phyloP scores from a whole-genome alignment of 2,797 vertebrate genomes.

The Distichodus sexfasciatus region DNA sequence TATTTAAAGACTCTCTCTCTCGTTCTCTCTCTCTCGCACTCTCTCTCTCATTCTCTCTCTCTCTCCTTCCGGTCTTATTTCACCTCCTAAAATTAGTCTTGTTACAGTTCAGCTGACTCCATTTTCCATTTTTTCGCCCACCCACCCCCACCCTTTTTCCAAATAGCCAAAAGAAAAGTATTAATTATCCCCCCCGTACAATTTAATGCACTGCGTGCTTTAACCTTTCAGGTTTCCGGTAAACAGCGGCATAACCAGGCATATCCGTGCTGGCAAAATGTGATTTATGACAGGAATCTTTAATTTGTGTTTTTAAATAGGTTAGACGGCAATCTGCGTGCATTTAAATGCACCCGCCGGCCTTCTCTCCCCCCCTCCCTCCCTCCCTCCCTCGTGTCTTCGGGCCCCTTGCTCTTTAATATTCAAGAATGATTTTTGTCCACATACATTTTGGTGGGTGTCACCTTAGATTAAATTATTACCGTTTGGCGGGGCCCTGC shows the following conservation, averaged over 20 bases:
- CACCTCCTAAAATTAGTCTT: constrained; percentile 84
- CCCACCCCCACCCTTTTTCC: too few relatives aligned
- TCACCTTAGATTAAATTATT: constrained; percentile 99
- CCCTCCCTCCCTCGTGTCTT: constrained; percentile 84
- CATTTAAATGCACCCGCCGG: constrained; percentile 93
- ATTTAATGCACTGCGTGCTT: constrained; percentile 99
- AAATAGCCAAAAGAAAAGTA: constrained; percentile 99
- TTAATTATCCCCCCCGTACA: constrained; percentile 99
- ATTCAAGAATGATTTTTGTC: constrained; percentile 99
- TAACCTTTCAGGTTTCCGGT: constrained; percentile 99
- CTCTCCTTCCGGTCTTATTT: constrained; percentile 69
- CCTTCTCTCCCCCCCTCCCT: constrained; percentile 68
- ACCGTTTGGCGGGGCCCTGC: constrained; percentile 95
- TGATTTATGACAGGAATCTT: constrained; percentile 99
- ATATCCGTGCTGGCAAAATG: constrained; percentile 93
- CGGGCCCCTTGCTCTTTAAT: constrained; percentile 97
- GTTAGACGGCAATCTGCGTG: constrained; percentile 99
- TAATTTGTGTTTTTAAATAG: constrained; percentile 99
- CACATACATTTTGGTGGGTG: constrained; percentile 99
- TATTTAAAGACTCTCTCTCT: constrained; percentile 22
- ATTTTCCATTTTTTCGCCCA: constrained; percentile 98
- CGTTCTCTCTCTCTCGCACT: neutral
- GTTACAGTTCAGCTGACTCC: constrained; percentile 90
- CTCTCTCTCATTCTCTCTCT: neutral
- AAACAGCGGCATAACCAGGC: constrained; percentile 98